phyloP scores from a whole-genome alignment of 2,113 vertebrate species.

The Hemicordylus capensis region DNA sequence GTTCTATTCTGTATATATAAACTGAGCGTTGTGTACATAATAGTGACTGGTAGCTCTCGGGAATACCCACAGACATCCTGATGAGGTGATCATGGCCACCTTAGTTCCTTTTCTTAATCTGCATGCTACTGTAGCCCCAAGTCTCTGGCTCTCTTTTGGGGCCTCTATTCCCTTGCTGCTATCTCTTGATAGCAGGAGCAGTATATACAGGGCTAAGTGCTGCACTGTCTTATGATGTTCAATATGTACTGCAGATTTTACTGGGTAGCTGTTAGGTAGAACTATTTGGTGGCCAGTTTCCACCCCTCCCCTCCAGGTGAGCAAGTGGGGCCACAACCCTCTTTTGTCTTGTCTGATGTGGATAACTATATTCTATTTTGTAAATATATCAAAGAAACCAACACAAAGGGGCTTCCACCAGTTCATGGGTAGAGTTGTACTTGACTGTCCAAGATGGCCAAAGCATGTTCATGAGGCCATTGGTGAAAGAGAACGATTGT shows the following conservation, averaged over 20 bases:
- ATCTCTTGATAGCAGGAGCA: background rate
- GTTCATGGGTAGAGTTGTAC: background rate
- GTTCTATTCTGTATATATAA: constrained; percentile 12
- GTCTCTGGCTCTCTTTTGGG: background rate
- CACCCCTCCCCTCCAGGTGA: background rate
- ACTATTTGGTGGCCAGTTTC: background rate
- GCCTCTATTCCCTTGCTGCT: background rate
- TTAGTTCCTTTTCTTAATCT: background rate
- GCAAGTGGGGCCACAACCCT: background rate
- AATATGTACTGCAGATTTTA: background rate
- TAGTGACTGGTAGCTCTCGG: constrained; percentile 1
- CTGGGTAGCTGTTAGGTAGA: background rate
- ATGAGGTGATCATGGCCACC: background rate
- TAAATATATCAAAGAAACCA: background rate
- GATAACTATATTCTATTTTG: constrained; percentile 3
- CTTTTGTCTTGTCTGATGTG: background rate
- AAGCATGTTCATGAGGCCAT: background rate
- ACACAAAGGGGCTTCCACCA: constrained; percentile 13
- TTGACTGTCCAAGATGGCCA: background rate
- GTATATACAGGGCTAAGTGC: background rate
- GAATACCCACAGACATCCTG: background rate
- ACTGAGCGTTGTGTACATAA: constrained; percentile 8
- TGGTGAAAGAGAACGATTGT: background rate
- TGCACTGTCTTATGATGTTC: background rate
- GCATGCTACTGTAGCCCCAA: background rate